These are phyloP conservation scores for Corythucha ciliata DNA, from an alignment of 2,888 invertebrate genomes.

Conservation along the genomic window DNA sequence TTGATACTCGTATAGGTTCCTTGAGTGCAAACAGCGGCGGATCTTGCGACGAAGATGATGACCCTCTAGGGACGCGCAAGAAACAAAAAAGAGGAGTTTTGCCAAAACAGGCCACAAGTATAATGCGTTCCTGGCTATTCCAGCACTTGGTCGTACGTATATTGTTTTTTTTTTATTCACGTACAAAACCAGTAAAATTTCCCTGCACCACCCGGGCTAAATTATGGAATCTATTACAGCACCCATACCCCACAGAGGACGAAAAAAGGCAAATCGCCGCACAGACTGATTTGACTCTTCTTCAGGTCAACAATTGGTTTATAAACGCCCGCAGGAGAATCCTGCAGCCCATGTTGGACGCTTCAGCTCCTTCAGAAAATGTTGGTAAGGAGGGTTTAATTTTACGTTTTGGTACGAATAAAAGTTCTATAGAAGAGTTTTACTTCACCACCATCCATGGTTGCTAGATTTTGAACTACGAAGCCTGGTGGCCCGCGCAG, in stretches of 20 bases:
- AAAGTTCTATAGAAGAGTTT: not conserved
- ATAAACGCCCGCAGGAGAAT: constrained; percentile 87
- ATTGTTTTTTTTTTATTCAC: too few species aligned
- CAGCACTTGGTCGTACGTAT: constrained; percentile 82
- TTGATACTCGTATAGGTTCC: constrained; percentile 46
- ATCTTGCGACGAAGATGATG: constrained; percentile 43
- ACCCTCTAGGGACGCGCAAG: constrained; percentile 45
- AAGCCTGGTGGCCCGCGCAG: too few species aligned
- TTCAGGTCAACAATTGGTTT: constrained; percentile 90
- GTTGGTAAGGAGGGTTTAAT: constrained; percentile 25
- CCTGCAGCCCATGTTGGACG: constrained; percentile 84
- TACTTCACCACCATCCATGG: too few species aligned
- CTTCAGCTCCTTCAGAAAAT: constrained; percentile 45
- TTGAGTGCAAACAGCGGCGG: constrained; percentile 54
- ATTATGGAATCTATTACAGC: constrained; percentile 49
- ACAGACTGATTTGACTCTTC: constrained; percentile 76
- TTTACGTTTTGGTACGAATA: not conserved
- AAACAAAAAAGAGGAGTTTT: constrained; percentile 78
- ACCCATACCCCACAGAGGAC: constrained; percentile 91
- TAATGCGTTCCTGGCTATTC: constrained; percentile 93
- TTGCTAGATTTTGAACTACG: too few species aligned
- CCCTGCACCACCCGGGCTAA: not conserved
- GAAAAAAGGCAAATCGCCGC: constrained; percentile 83
- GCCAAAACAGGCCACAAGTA: constrained; percentile 91
- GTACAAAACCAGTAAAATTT: too few species aligned